phyloP scores from a whole-genome alignment of 2,797 vertebrate species.

The Buphagus erythrorhynchus region DNA sequence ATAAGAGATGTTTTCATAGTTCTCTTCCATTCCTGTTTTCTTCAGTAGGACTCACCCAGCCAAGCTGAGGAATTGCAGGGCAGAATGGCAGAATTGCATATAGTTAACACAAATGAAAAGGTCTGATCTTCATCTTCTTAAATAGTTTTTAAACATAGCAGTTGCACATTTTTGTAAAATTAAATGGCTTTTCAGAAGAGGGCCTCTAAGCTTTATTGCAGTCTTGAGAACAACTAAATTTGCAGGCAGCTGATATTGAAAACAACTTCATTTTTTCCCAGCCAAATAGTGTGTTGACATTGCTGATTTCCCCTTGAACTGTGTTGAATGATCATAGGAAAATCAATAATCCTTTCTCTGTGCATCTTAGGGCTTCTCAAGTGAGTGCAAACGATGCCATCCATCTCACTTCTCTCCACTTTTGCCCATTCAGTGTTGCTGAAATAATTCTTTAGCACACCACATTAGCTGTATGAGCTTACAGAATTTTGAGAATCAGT shows the following conservation, averaged over 20 bases:
- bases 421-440: neutral
- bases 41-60: neutral
- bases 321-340: conserved; percentile 57
- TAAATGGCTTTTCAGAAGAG: conserved; percentile 37
- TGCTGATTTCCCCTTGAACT: conserved; percentile 51
- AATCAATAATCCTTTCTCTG: conserved; percentile 60
- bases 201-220: conserved; percentile 41
- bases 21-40: neutral
- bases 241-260: conserved; percentile 39
- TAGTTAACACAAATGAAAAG: conserved; percentile 24
- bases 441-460: conserved; percentile 18
- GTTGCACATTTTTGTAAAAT: neutral
- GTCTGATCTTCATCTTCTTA: conserved; percentile 24
- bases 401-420: conserved; percentile 29
- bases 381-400: neutral
- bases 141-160: conserved; percentile 11
- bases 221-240: conserved; percentile 42
- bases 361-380: neutral
- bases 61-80: neutral
- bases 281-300: conserved; percentile 37
- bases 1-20: neutral
- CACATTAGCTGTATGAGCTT: neutral
- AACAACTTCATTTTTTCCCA: conserved; percentile 48
- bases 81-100: neutral
- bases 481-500: neutral